Evolutionary conservation across 53 echinoderm and acorn worm species (phyloP).

Genomic region (Actinopyga echinites): DNA sequence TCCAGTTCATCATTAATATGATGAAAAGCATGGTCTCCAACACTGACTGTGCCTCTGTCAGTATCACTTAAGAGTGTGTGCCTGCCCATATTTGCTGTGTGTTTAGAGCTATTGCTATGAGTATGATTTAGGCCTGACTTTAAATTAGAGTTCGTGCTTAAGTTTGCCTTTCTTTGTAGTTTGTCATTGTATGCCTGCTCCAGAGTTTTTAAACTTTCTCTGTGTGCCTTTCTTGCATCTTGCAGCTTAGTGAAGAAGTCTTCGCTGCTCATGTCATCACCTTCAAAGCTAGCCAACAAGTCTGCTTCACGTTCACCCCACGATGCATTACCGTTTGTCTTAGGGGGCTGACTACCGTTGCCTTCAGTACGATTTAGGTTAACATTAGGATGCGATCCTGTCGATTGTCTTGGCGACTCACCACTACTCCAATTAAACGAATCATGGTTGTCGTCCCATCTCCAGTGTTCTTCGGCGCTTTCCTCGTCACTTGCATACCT

Average conservation of each 20-base stretch:
- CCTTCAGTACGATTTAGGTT: neutral
- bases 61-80: neutral
- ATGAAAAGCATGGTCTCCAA: constrained; percentile 64
- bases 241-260: constrained; percentile 80
- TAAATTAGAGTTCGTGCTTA: too few species aligned
- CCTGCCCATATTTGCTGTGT: neutral
- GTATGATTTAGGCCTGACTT: neutral
- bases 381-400: neutral
- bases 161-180: constrained; percentile 26
- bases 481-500: constrained; percentile 29
- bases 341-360: neutral
- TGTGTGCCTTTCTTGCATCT: constrained; percentile 72
- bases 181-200: constrained; percentile 80
- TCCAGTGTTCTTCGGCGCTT: constrained; percentile 26
- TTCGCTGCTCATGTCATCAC: constrained; percentile 73
- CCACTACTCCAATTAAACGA: neutral
- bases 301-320: constrained; percentile 25
- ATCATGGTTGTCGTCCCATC: neutral
- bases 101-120: constrained; percentile 9
- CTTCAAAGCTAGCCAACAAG: constrained; percentile 34
- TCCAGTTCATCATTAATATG: constrained; percentile 86
- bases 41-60: constrained; percentile 48
- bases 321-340: neutral
- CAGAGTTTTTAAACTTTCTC: constrained; percentile 63
- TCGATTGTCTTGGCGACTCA: neutral